These are phyloP conservation scores for Sardina pilchardus DNA, from an alignment of 2,113 vertebrate species.

Conservation along the genomic window DNA sequence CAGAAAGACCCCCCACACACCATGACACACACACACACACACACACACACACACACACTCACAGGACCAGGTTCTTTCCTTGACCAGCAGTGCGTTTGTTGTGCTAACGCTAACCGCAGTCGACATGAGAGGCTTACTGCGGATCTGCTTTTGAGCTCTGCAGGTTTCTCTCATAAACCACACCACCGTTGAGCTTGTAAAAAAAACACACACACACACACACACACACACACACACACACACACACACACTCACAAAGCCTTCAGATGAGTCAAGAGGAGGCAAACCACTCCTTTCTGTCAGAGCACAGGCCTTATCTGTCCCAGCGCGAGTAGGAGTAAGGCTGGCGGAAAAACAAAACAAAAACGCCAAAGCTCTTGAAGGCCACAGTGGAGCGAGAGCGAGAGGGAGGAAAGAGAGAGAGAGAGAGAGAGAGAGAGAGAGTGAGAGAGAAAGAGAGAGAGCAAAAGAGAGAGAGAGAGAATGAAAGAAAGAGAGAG, in stretches of 20 bases:
- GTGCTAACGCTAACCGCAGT: neutral
- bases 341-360: neutral
- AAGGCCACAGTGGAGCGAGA: neutral
- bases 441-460: neutral
- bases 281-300: neutral
- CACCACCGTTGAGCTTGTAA: neutral
- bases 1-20: constrained; percentile 23
- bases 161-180: constrained; percentile 11
- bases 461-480: neutral
- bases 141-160: constrained; percentile 3
- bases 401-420: neutral
- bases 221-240: constrained; percentile 35
- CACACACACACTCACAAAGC: constrained; percentile 32
- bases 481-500: neutral
- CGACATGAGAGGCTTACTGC: neutral
- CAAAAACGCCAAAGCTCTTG: neutral
- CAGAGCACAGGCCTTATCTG: constrained; percentile 8
- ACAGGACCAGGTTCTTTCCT: neutral
- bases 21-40: constrained; percentile 7
- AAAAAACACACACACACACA: constrained; percentile 19
- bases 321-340: neutral
- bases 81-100: neutral
- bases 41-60: neutral
- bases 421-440: neutral
- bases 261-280: neutral